Evolutionary conservation across 2,113 vertebrate species (phyloP).

Genomic region (Scartelaos histophorus): DNA sequence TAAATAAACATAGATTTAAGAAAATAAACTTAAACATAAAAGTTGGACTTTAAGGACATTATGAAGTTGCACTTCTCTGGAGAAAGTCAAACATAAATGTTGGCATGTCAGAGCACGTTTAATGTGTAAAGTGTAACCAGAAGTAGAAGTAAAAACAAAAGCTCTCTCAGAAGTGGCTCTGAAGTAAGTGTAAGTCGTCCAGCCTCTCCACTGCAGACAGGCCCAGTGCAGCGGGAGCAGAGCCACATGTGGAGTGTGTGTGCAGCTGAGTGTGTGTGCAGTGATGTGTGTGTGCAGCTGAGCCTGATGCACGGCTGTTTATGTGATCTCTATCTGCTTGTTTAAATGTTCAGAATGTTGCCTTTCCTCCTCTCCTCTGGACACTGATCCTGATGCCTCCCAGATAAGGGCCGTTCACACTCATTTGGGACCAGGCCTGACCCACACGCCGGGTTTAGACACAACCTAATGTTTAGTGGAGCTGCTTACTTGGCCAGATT

Average conservation of each 20-base stretch:
- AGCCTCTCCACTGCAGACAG: slow-evolving; percentile 38
- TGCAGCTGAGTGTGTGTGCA: slow-evolving; percentile 75
- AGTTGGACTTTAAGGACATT: too few species aligned
- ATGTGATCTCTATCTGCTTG: slow-evolving; percentile 74
- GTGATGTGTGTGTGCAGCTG: slow-evolving; percentile 74
- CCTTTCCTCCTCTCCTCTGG: slow-evolving; percentile 55
- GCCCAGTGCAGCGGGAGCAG: slow-evolving; percentile 47
- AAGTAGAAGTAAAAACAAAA: neutral
- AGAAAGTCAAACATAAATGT: neutral
- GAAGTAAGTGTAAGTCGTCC: neutral
- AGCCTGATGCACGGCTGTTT: slow-evolving; percentile 64
- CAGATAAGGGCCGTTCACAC: slow-evolving; percentile 40
- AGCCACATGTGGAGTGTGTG: slow-evolving; percentile 67
- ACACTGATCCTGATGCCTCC: slow-evolving; percentile 55
- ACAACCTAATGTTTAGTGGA: slow-evolving; percentile 26
- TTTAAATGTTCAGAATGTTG: slow-evolving; percentile 72
- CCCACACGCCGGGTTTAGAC: slow-evolving; percentile 20
- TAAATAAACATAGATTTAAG: too few species aligned
- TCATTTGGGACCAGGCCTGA: slow-evolving; percentile 16
- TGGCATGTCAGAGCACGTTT: neutral
- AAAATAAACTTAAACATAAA: too few species aligned
- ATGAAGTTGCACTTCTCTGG: too few species aligned
- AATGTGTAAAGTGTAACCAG: neutral
- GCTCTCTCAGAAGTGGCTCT: neutral
- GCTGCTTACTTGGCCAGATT: slow-evolving; percentile 20